Conservation (phyloP, 2,797 vertebrate species). For the Petrocephalus schoutedeni region DNA sequence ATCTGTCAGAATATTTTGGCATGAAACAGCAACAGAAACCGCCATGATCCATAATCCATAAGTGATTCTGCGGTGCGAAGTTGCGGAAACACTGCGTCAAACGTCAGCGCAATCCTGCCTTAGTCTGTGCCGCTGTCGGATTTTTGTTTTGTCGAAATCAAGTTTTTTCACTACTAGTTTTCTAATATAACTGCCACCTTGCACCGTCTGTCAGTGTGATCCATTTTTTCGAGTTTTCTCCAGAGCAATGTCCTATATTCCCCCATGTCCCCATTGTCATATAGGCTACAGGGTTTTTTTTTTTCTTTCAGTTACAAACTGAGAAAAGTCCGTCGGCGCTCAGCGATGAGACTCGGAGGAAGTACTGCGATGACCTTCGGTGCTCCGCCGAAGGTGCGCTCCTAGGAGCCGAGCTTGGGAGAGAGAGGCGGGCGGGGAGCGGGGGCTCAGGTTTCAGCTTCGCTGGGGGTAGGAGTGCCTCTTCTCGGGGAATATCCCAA, state of each 20-base stretch:
- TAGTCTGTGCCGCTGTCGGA: neutral
- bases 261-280: neutral
- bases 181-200: neutral
- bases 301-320: neutral
- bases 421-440: conserved; percentile 61
- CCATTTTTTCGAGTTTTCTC: neutral
- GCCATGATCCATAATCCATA: neutral
- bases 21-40: neutral
- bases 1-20: neutral
- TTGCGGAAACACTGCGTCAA: neutral
- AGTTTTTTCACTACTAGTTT: neutral
- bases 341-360: neutral
- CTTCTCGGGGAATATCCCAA: conserved; percentile 79
- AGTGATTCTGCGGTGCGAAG: neutral
- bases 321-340: neutral
- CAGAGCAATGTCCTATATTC: neutral
- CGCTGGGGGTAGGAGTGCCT: conserved; percentile 78
- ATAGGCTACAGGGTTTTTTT: neutral
- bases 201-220: neutral
- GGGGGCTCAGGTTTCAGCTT: conserved; percentile 77
- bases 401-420: conserved; percentile 52
- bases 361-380: neutral
- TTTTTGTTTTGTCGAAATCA: neutral
- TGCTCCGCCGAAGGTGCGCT: neutral
- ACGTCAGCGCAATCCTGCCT: neutral